phyloP scores from a whole-genome alignment of 2,113 vertebrate species.

The Oreamnos americanus region DNA sequence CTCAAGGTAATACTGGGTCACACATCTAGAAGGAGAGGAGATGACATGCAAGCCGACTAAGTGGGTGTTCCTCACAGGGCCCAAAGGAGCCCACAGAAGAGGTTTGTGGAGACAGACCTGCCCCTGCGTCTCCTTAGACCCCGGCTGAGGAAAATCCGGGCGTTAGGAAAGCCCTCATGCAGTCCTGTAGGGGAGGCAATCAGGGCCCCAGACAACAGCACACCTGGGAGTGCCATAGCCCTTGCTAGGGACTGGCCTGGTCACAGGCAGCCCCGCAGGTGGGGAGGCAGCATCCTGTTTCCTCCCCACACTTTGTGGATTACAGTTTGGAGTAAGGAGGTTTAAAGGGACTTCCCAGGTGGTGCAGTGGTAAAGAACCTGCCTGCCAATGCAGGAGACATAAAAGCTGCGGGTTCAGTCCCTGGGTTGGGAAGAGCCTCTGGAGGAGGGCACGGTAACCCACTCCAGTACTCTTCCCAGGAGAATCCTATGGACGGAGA shows the following conservation, averaged over 20 bases:
- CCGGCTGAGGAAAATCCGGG: background rate
- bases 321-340: background rate
- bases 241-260: background rate
- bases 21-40: background rate
- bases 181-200: background rate
- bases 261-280: background rate
- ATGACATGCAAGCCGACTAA: background rate
- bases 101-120: background rate
- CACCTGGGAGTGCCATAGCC: rapidly evolving
- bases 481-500: background rate
- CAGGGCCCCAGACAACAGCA: background rate
- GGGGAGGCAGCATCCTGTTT: background rate
- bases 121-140: background rate
- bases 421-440: background rate
- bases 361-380: background rate
- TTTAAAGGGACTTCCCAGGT: background rate
- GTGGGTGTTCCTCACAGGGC: background rate
- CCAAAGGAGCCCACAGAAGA: background rate
- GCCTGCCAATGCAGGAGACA: background rate
- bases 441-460: background rate
- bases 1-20: background rate
- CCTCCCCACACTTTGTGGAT: background rate
- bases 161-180: background rate
- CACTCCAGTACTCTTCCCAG: background rate
- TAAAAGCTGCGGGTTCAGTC: background rate